phyloP scores from a whole-genome alignment of 2,113 vertebrate species.

The Ramphastos sulfuratus region DNA sequence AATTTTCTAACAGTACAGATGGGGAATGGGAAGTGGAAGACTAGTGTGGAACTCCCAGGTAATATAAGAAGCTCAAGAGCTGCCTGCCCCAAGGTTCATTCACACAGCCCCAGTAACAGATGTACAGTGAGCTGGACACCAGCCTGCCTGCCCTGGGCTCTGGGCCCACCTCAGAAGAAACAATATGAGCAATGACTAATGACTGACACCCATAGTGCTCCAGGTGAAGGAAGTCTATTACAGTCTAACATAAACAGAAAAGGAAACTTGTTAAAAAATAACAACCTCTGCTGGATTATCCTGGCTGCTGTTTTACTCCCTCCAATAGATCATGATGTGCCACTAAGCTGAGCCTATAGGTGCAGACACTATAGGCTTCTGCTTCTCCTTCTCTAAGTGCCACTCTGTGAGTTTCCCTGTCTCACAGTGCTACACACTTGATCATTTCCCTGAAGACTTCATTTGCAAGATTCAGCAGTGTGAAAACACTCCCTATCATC shows the following conservation, averaged over 20 bases:
- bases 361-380: conserved; percentile 1
- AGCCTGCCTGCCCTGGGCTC: not conserved
- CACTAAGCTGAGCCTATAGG: not conserved
- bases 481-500: not conserved
- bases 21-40: not conserved
- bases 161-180: not conserved
- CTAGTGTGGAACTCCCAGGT: not conserved
- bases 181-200: not conserved
- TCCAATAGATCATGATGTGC: conserved; percentile 18
- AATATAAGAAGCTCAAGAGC: not conserved
- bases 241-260: not conserved
- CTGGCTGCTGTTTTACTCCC: not conserved
- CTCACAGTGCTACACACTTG: not conserved
- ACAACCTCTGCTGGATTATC: not conserved
- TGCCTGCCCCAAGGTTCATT: not conserved
- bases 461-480: conserved; percentile 23
- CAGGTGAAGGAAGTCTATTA: not conserved
- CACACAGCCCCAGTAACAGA: not conserved
- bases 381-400: not conserved
- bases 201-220: not conserved
- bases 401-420: not conserved
- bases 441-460: conserved; percentile 45
- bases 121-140: not conserved
- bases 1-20: not conserved
- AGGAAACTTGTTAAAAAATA: conserved; percentile 4